Percentiles rank a stretch among this genome's conserved stretches.
phyloP scores from a whole-genome alignment of 2,797 vertebrate species.

The Gorsachius magnificus region DNA sequence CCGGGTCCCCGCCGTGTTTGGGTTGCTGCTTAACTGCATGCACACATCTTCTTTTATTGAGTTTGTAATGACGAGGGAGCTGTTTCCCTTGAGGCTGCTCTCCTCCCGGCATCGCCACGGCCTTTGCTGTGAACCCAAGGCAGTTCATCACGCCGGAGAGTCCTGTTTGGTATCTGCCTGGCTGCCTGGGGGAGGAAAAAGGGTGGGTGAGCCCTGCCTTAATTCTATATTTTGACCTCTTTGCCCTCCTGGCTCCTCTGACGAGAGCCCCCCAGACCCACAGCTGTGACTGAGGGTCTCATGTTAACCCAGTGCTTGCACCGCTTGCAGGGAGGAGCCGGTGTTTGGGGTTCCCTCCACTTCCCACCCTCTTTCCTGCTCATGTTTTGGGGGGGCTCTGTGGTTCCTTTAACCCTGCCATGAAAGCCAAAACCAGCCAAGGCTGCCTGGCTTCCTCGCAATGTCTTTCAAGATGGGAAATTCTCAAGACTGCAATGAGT shows the following conservation, averaged over 20 bases:
- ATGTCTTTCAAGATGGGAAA: constrained; percentile 21
- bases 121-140: background rate
- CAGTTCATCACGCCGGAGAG: background rate
- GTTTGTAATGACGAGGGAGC: background rate
- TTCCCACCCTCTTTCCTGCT: background rate
- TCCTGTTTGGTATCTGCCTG: background rate
- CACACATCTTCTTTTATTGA: constrained; percentile 5
- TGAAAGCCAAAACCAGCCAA: background rate
- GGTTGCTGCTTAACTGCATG: background rate
- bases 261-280: accelerated
- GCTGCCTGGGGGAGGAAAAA: background rate
- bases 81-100: background rate
- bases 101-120: background rate
- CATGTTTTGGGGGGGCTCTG: background rate
- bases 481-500: background rate
- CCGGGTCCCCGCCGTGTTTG: background rate
- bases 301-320: accelerated
- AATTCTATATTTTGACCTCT: background rate
- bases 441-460: background rate
- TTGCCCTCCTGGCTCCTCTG: background rate
- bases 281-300: background rate
- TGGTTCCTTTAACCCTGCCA: background rate
- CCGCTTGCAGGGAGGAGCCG: background rate
- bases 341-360: background rate
- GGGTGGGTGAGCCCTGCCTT: background rate